Evolutionary conservation across 2,797 vertebrate genomes (phyloP), one percentile per base, ranked within the genome.

Genomic region (Eulemur albifrons): DNA sequence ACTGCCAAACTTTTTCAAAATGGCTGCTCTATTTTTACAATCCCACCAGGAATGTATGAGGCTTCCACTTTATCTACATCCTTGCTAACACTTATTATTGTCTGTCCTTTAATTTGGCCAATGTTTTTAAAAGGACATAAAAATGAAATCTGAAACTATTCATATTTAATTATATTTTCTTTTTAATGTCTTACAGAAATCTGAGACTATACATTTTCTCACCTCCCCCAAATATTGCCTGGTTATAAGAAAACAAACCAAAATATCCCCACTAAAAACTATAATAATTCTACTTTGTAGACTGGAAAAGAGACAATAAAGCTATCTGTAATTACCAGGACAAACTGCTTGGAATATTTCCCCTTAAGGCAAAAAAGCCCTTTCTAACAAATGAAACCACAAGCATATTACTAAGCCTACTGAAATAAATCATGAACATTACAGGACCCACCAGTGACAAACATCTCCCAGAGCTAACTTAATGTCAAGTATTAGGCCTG

Each of bases 361-460:
- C 72, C 48, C 57, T 30, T 81, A 85, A 91, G 43, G 45, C 18
- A 90, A 88, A 95, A 57, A 95, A 57, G 32, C n/a, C 14, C 40
- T 93, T 96, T 93, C 38, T 89, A 92, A 75, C 45, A 95, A 92
- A 92, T 35, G 18, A 94, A 94, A 84, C n/a, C 45, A 93, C 30
- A 84, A 88, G 61, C 12, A 25, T 67, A 67, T 73, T 65, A 89
- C 76, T 79, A 92, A 84, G 48, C 10, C 45, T 94, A 80, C 6
- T 63, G 38, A 96, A 95, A 81, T 91, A 79, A 85, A 93, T 80
- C 12, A 83, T 48, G 63, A 89, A 80, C 90, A 95, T 70, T 50
- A 40, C 6, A 94, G 12, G 63, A 86, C 48, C 40, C 17, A 79
- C 13, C 15, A 75, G 6, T 40, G 30, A 72, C 27, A 20, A 82